Evolutionary conservation across 2,113 vertebrate species (phyloP).

Genomic region (Panurus biarmicus): DNA sequence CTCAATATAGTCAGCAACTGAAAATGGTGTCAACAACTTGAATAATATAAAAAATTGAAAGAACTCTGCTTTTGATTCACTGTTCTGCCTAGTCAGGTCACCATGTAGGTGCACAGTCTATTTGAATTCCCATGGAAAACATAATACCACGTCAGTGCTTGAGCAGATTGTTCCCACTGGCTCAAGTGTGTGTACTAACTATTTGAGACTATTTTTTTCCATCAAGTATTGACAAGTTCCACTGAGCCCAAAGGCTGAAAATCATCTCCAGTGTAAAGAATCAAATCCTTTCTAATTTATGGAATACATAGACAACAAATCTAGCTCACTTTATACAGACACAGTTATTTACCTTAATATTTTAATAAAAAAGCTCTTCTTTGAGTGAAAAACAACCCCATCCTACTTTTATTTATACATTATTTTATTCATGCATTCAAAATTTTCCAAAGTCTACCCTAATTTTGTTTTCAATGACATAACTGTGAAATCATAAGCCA

Average conservation of each 20-base stretch:
- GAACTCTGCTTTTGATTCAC: not conserved
- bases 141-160: not conserved
- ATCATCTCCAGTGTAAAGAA: not conserved
- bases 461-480: not conserved
- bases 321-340: not conserved
- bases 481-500: not conserved
- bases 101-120: not conserved
- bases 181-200: not conserved
- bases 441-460: not conserved
- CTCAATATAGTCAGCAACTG: not conserved
- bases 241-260: not conserved
- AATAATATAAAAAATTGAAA: not conserved
- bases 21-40: not conserved
- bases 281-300: fast-evolving
- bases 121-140: not conserved
- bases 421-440: not conserved
- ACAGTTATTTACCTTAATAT: not conserved
- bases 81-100: not conserved
- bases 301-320: not conserved
- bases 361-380: not conserved
- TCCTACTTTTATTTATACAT: not conserved
- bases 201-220: not conserved
- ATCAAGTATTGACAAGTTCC: not conserved
- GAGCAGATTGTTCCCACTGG: not conserved
- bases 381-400: not conserved